These are phyloP conservation scores for Dreissena polymorpha DNA, from an alignment of 1,140 invertebrate genomes.

Conservation along the genomic window DNA sequence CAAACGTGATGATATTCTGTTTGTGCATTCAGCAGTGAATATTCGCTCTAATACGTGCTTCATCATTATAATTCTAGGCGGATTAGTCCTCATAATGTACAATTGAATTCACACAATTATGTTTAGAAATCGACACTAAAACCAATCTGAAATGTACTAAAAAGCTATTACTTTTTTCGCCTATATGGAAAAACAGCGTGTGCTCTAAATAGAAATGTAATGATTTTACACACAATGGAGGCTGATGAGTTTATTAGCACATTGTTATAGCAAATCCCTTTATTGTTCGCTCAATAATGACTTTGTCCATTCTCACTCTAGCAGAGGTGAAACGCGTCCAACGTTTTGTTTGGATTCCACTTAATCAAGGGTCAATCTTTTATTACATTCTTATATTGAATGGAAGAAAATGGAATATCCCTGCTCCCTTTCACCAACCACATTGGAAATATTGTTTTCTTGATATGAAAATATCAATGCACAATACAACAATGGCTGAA, in stretches of 20 bases:
- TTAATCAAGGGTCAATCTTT: slow-evolving; percentile 30
- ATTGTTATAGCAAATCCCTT: slow-evolving; percentile 49
- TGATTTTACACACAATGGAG: slow-evolving; percentile 52
- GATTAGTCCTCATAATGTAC: slow-evolving; percentile 48
- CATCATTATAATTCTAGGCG: slow-evolving; percentile 20
- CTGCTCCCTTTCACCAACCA: slow-evolving; percentile 38
- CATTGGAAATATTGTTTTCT: slow-evolving; percentile 57
- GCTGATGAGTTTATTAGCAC: slow-evolving; percentile 57
- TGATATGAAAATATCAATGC: slow-evolving; percentile 58
- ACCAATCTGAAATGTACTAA: slow-evolving; percentile 49
- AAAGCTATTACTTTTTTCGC: slow-evolving; percentile 49
- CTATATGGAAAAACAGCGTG: slow-evolving; percentile 50
- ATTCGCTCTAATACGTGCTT: slow-evolving; percentile 9
- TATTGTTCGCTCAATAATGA: slow-evolving; percentile 53
- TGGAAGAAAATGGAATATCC: slow-evolving; percentile 53
- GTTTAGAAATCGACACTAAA: slow-evolving; percentile 37
- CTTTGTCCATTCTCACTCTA: slow-evolving; percentile 11
- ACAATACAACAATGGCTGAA: slow-evolving; percentile 32
- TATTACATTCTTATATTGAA: slow-evolving; percentile 57
- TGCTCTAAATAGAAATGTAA: slow-evolving; percentile 42
- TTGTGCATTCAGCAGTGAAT: slow-evolving; percentile 15
- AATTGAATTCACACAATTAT: slow-evolving; percentile 28
- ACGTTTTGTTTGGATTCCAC: slow-evolving; percentile 44
- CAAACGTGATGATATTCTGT: not conserved
- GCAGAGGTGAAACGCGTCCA: slow-evolving; percentile 47